Evolutionary conservation across 1,140 invertebrate species (phyloP), one percentile per base, ranked within the genome.

Genomic region (Scaptomyza montana): DNA sequence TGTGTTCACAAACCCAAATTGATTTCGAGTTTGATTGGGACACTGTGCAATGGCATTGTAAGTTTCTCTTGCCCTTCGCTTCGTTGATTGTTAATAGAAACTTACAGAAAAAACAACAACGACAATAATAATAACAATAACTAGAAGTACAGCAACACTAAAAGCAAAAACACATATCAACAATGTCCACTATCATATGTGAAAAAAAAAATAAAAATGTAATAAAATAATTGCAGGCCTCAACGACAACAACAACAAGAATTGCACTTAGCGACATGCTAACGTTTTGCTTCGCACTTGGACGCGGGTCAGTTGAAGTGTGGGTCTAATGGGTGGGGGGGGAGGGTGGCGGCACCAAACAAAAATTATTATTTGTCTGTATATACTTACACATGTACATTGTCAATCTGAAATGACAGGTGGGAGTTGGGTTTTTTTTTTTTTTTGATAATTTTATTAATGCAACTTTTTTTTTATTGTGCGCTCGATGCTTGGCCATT

Each of bases 61-160:
- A 70, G 57, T 68, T 59, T 68, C 56, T 62, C 59, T 81, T 87
- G 82, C 71, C 74, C 71, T 54, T 78, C 84, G 81, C 78, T 86
- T 81, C 77, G 80, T 66, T 85, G 84, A 87, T 86, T 86, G 81
- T 86, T 86, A 81, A 86, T 81, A 77, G 66, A 80, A 85, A 85
- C 74, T 68, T 63, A 56, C 74, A 73, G 28, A 41, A 30, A 54
- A 28, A 39, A 16, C 70, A 74, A 80, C 68, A 57, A 16, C 80
- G 59, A 53, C 50, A 60, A 55, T 41, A 60, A 66, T 43, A 71
- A 62, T n/a, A 43, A 43, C 39, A 41, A 41, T 12, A 41, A 41
- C 9, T 12, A 41, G 2, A 41, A 41, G 9, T 12, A 12, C 39
- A 33, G 5, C 30, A 33, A 33, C 30, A 45, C 67, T 25, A 19